Base-by-base conservation (phyloP, 35 echinoderm and acorn worm genomes). In the Holothuria glaberrima region DNA sequence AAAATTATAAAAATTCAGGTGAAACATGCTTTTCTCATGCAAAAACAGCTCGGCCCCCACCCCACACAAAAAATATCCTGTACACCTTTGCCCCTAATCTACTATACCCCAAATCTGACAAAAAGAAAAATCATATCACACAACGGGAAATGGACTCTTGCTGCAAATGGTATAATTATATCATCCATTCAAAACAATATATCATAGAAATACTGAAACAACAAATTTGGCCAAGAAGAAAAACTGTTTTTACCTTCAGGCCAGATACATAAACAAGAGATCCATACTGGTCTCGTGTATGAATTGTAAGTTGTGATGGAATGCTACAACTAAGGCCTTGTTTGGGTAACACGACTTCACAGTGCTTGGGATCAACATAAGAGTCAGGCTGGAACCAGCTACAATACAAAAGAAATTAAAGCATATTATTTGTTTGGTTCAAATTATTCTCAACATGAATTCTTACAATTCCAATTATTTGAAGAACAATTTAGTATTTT, bases 321-420 rank as follows among this genome's bases (percentile, higher is more conserved):
- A 92, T 90, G 59, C 93, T 90, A 86, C 96, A 98, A 59, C 88
- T 89, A 9, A 98, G 86, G 64, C 91, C 93, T 20, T 94, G 89
- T 62, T 89, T 86, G 6, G 91, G 79, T 36, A 94, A 91, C 27
- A 98, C 75, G 0, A 98, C 90, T 86, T 98, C 93, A 88, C 93
- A 98, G 69, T 98, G 96, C 57, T 86, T 92, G 36, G 96, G 96
- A 30, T 98, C 96, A 58, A 98, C 83, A 57, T 92, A 98, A 0
- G 96, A 98, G 36, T 98, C 96, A 12, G 96, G 96, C 84, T 98
- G 96, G 36, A 98, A 80, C 96, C 96, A 98, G 31, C 96, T 98
- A 68, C 18, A 88, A 30, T 27, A 82, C 71, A 27, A 67, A 56
- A 26, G 75, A 84, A 9, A 66, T 88, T 35, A 48, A 62, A 61